A percentile compares a stretch with the other conserved stretches of the same genome.
Evolutionary conservation across 2,888 invertebrate species (phyloP).

Genomic region (Leucophenga maculata): DNA sequence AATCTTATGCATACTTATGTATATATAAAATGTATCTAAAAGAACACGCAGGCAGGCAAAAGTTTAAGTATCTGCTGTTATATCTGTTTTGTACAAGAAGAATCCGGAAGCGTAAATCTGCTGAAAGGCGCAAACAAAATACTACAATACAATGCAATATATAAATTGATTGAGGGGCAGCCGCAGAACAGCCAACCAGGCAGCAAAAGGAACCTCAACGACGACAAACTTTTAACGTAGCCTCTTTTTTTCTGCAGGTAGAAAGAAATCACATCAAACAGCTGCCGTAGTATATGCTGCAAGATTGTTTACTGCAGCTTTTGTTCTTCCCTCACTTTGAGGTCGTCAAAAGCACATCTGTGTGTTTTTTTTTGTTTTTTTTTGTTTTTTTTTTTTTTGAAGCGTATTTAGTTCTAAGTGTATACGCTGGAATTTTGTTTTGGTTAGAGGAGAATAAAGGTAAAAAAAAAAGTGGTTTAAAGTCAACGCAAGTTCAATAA

Average conservation of each 20-base stretch:
- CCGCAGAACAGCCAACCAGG: no score
- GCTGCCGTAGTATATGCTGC: slow-evolving; percentile 7
- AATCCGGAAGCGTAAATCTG: slow-evolving; percentile 22
- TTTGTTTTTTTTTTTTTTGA: no score
- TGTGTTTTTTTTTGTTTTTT: no score
- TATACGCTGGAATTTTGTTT: no score
- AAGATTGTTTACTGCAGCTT: not conserved
- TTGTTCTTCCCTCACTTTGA: not conserved
- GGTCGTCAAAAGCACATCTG: no score
- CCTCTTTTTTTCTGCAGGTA: slow-evolving; percentile 18
- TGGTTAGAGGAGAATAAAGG: no score
- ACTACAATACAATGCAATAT: not conserved
- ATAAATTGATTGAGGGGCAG: not conserved
- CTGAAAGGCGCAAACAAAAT: not conserved
- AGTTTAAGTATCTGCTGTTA: no score
- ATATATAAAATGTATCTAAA: not conserved
- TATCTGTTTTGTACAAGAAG: not conserved
- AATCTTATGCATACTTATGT: not conserved
- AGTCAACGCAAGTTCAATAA: no score
- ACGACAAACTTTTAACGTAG: not conserved
- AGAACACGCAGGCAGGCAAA: not conserved
- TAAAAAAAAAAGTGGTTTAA: no score
- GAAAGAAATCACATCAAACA: slow-evolving; percentile 4
- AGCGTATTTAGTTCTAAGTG: no score
- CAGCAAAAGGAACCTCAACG: not conserved